Conservation (phyloP, 2,113 vertebrate genomes). For the Oryzias melastigma region DNA sequence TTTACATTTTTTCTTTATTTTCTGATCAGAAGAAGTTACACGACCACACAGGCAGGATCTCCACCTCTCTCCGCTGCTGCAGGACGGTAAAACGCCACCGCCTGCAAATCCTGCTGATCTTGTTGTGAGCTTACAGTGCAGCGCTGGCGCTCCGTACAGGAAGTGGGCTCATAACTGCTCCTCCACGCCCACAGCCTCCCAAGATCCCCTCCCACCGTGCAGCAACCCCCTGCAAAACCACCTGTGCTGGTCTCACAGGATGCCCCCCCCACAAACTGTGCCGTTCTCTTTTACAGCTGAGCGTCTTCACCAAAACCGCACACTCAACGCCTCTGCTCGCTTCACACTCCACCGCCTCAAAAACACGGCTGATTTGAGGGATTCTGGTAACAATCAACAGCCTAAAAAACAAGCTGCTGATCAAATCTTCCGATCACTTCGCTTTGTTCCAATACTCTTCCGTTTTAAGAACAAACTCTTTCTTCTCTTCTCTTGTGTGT, state of each 20-base stretch:
- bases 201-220: slow-evolving; percentile 39
- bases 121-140: slow-evolving; percentile 62
- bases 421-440: too few relatives aligned
- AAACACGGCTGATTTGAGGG: slow-evolving; percentile 1
- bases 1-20: slow-evolving; percentile 5
- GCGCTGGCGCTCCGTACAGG: slow-evolving; percentile 70
- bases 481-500: too few relatives aligned
- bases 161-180: slow-evolving; percentile 81
- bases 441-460: too few relatives aligned
- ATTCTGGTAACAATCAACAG: too few relatives aligned
- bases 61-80: slow-evolving; percentile 70
- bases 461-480: too few relatives aligned
- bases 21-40: background rate
- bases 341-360: slow-evolving; percentile 53
- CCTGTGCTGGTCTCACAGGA: slow-evolving; percentile 88
- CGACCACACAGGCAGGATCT: slow-evolving; percentile 43
- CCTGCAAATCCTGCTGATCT: slow-evolving; percentile 62
- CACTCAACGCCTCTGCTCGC: slow-evolving; percentile 40
- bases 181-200: slow-evolving; percentile 72
- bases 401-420: too few relatives aligned
- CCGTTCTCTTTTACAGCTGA: slow-evolving; percentile 63
- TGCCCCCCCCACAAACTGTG: slow-evolving; percentile 54
- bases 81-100: slow-evolving; percentile 48
- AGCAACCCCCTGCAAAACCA: slow-evolving; percentile 72
- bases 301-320: slow-evolving; percentile 57